A percentile compares a stretch with the other conserved stretches of the same genome.
Conservation (phyloP, 2,113 vertebrate species). For the Cyanocitta stelleri region DNA sequence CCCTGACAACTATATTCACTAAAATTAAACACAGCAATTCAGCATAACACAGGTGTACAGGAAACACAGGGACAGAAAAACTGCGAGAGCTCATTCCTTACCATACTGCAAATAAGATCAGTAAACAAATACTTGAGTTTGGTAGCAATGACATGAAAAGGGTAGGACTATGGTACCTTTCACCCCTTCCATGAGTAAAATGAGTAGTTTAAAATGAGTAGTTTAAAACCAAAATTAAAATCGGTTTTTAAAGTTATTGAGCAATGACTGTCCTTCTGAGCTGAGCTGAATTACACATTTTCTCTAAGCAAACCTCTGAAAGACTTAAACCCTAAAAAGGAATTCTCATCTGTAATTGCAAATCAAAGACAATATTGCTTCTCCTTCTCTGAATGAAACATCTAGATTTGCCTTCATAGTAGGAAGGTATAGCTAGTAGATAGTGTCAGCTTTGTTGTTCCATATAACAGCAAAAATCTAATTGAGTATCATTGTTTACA, state of each 20-base stretch:
- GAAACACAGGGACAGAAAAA: not conserved
- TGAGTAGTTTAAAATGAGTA: not conserved
- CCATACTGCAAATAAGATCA: not conserved
- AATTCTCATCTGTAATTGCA: not conserved
- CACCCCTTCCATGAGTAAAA: not conserved
- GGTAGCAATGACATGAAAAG: not conserved
- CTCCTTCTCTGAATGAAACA: not conserved
- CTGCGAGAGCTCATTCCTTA: not conserved
- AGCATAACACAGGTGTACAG: not conserved
- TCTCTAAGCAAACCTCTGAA: not conserved
- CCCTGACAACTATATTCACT: not conserved
- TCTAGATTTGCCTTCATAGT: not conserved
- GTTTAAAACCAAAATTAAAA: not conserved
- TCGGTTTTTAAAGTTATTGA: not conserved
- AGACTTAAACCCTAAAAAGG: not conserved
- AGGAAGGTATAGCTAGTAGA: not conserved
- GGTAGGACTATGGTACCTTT: not conserved
- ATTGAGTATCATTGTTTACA: not conserved
- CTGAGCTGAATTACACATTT: not conserved
- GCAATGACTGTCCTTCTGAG: not conserved
- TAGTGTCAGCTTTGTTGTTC: not conserved
- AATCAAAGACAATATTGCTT: not conserved
- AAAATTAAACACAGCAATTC: not conserved
- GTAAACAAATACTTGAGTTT: not conserved
- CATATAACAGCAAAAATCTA: not conserved